These are phyloP conservation scores for Lucilia sericata DNA, from an alignment of 1,140 invertebrate genomes.

Conservation along the genomic window DNA sequence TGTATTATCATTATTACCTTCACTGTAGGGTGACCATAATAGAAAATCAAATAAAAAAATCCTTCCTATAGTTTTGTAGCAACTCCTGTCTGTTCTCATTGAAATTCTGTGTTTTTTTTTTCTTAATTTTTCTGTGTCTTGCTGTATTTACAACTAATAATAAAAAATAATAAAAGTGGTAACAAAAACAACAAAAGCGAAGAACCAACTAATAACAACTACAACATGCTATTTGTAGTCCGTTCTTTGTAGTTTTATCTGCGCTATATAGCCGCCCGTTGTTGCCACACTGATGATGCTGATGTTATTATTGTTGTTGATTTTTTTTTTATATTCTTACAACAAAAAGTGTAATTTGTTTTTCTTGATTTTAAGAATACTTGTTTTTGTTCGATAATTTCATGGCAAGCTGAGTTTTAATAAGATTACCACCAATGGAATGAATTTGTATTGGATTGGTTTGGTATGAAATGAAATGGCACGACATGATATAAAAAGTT, in stretches of 20 bases:
- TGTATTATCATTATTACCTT: no score
- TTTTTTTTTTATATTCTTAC: background rate
- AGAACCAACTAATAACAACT: background rate
- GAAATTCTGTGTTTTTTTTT: background rate
- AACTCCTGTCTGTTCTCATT: background rate
- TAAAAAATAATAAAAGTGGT: background rate
- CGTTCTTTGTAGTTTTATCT: background rate
- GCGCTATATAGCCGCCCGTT: background rate
- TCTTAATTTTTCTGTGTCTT: background rate
- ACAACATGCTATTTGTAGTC: background rate
- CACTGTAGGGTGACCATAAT: background rate
- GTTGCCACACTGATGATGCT: background rate
- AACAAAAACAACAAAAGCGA: no score
- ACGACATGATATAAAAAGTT: background rate
- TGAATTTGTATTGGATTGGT: background rate
- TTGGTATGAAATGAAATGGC: background rate
- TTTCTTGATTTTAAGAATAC: background rate
- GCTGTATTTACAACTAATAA: background rate
- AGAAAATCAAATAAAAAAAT: background rate
- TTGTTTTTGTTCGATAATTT: background rate
- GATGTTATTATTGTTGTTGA: background rate
- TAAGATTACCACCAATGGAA: conserved; percentile 6
- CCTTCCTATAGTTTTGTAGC: background rate
- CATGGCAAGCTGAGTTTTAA: background rate
- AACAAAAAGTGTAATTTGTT: background rate